Conservation (phyloP, 2,888 invertebrate genomes). For the Megastigmus dorsalis region DNA sequence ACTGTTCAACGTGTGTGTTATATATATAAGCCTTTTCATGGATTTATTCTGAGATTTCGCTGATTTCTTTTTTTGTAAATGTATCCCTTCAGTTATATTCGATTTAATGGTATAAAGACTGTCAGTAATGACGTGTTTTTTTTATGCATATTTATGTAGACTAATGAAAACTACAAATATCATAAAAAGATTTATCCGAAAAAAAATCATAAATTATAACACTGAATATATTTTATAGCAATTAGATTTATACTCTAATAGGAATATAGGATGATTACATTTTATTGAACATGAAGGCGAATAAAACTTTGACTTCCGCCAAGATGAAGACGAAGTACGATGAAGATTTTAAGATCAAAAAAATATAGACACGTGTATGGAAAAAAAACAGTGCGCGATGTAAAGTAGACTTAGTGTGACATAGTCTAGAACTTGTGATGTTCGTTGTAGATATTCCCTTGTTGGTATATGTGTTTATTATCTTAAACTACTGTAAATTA, state of each 20-base stretch:
- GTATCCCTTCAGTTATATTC: slow-evolving; percentile 20
- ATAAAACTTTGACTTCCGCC: slow-evolving; percentile 43
- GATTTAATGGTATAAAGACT: slow-evolving; percentile 47
- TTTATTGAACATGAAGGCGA: slow-evolving; percentile 31
- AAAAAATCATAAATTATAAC: slow-evolving; percentile 49
- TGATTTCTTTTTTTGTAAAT: slow-evolving; percentile 32
- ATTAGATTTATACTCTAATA: slow-evolving; percentile 59
- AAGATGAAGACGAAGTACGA: slow-evolving; percentile 48
- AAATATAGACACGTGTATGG: slow-evolving; percentile 16
- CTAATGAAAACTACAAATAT: slow-evolving; percentile 12
- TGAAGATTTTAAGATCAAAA: slow-evolving; percentile 50
- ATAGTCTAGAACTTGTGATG: slow-evolving; percentile 55
- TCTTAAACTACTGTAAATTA: slow-evolving; percentile 51
- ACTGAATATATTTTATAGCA: slow-evolving; percentile 58
- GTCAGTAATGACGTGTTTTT: slow-evolving; percentile 52
- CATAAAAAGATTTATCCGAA: slow-evolving; percentile 35
- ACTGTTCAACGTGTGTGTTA: slow-evolving; percentile 22
- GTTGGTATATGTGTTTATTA: slow-evolving; percentile 52
- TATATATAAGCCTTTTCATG: not conserved
- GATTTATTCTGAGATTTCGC: slow-evolving; percentile 27
- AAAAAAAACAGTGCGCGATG: slow-evolving; percentile 38
- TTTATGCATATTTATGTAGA: slow-evolving; percentile 50
- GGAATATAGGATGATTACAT: slow-evolving; percentile 35
- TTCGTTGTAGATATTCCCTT: slow-evolving; percentile 54
- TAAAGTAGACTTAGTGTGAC: slow-evolving; percentile 51